Conservation (phyloP, 2,888 invertebrate species). For the Apotomis betuletana region DNA sequence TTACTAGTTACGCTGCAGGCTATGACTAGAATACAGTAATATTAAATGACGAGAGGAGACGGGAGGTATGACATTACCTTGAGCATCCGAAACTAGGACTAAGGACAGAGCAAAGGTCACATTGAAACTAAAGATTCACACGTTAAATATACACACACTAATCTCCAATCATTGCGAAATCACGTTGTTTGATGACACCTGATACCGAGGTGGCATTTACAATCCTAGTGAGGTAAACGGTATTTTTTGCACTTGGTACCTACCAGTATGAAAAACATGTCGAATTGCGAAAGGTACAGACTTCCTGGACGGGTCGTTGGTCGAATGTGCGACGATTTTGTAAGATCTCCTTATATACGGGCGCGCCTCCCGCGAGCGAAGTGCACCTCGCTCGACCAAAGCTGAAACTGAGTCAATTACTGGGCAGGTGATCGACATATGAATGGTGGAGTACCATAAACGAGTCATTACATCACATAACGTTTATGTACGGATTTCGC, state of each 20-base stretch:
- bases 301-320: constrained; percentile 77
- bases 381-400: constrained; percentile 57
- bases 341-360: constrained; percentile 79
- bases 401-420: constrained; percentile 77
- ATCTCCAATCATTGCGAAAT: constrained; percentile 57
- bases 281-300: constrained; percentile 69
- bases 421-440: constrained; percentile 68
- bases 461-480: constrained; percentile 48
- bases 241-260: constrained; percentile 47
- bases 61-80: constrained; percentile 37
- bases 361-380: constrained; percentile 62
- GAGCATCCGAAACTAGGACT: constrained; percentile 26
- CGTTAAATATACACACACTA: constrained; percentile 40
- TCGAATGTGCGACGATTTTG: constrained; percentile 80
- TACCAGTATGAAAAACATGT: constrained; percentile 71
- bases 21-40: constrained; percentile 10
- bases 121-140: constrained; percentile 30
- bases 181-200: constrained; percentile 51
- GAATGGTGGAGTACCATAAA: constrained; percentile 59
- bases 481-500: constrained; percentile 15
- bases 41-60: constrained; percentile 11
- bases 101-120: constrained; percentile 34
- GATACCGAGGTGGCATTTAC: constrained; percentile 42
- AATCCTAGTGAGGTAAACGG: constrained; percentile 43
- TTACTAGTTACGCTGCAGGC: constrained; percentile 1